phyloP scores from a whole-genome alignment of 2,113 vertebrate species.

The Peromyscus leucopus region DNA sequence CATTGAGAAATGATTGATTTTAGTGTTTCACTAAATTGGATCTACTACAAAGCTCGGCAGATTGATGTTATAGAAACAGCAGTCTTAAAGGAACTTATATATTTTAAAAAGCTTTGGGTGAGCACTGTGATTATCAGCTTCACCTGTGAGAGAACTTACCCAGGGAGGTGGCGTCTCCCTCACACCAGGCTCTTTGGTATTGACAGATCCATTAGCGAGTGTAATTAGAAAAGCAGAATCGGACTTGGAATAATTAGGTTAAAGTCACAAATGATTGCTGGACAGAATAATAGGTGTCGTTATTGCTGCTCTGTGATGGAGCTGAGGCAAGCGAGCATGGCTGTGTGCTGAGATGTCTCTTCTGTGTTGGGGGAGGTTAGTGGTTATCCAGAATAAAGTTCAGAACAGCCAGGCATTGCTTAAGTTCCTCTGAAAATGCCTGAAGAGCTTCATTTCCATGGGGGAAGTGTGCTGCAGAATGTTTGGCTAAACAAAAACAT shows the following conservation, averaged over 20 bases:
- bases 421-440: background rate
- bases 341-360: accelerated
- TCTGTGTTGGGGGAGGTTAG: constrained; percentile 15
- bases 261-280: constrained; percentile 18
- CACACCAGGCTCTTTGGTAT: background rate
- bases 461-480: constrained; percentile 35
- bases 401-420: background rate
- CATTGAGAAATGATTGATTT: constrained; percentile 43
- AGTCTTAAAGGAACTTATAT: background rate
- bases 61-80: constrained; percentile 22
- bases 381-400: background rate
- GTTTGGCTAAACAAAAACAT: constrained; percentile 68
- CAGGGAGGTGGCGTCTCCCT: background rate
- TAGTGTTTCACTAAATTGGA: constrained; percentile 40
- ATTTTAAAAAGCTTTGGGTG: constrained; percentile 8
- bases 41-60: constrained; percentile 22
- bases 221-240: constrained; percentile 68
- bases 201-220: constrained; percentile 68
- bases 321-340: accelerated
- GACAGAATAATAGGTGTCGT: background rate
- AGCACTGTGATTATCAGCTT: constrained; percentile 58
- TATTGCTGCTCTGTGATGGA: background rate
- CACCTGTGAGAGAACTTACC: constrained; percentile 47
- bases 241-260: constrained; percentile 63
- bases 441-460: constrained; percentile 43